phyloP scores from a whole-genome alignment of 2,888 invertebrate species.

The Ophonus ardosiacus region DNA sequence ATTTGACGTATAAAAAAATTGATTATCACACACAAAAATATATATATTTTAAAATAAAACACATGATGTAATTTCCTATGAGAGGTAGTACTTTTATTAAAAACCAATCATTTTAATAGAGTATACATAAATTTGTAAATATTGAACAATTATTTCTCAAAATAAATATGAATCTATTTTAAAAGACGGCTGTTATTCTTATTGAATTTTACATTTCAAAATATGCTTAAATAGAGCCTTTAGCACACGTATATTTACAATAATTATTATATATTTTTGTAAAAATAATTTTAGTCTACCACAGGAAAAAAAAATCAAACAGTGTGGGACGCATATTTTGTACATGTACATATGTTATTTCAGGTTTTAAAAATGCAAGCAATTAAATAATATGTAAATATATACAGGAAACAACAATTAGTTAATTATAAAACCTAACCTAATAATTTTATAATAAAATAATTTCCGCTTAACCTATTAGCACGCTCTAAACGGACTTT shows the following conservation, averaged over 20 bases:
- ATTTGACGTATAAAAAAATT: no score
- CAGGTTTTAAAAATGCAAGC: slow-evolving; percentile 12
- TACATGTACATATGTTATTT: slow-evolving; percentile 50
- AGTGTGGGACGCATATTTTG: slow-evolving; percentile 53
- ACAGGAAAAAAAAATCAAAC: slow-evolving; percentile 29
- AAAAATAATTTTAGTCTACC: slow-evolving; percentile 40
- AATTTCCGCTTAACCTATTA: slow-evolving; percentile 27
- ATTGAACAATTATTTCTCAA: slow-evolving; percentile 61
- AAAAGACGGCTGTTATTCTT: slow-evolving; percentile 59
- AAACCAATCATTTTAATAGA: slow-evolving; percentile 57
- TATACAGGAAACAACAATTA: slow-evolving; percentile 31
- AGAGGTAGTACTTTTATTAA: slow-evolving; percentile 61
- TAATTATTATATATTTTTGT: slow-evolving; percentile 35
- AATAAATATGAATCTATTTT: slow-evolving; percentile 62
- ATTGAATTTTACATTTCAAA: slow-evolving; percentile 54
- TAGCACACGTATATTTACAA: slow-evolving; percentile 56
- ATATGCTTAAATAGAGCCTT: slow-evolving; percentile 51
- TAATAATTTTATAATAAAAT: slow-evolving; percentile 28
- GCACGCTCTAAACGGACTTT: slow-evolving; percentile 36
- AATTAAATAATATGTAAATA: slow-evolving; percentile 35
- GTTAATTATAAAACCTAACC: slow-evolving; percentile 40
- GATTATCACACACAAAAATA: no score
- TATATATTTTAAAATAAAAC: neutral
- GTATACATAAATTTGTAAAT: slow-evolving; percentile 62
- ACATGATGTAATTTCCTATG: slow-evolving; percentile 20